These are phyloP conservation scores for Podilymbus podiceps DNA, from an alignment of 2,113 vertebrate species.

Conservation along the genomic window DNA sequence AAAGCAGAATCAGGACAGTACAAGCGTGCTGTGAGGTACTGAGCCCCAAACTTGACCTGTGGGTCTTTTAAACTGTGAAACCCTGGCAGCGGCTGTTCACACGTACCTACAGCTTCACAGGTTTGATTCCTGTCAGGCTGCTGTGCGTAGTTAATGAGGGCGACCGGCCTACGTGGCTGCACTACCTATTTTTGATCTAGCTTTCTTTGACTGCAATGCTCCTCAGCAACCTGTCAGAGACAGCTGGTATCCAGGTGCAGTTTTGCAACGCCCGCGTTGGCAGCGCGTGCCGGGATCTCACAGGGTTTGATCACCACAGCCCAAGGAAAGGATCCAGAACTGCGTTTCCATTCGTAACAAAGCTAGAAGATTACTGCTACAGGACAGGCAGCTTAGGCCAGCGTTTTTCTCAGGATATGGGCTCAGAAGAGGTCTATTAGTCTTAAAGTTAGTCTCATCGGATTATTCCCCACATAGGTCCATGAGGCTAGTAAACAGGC, in stretches of 20 bases:
- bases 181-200: neutral
- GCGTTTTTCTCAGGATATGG: neutral
- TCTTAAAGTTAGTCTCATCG: neutral
- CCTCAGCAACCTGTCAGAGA: neutral
- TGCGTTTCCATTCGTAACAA: neutral
- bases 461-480: neutral
- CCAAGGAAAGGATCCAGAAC: neutral
- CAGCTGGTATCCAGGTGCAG: neutral
- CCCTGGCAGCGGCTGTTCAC: neutral
- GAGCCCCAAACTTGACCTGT: neutral
- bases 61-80: neutral
- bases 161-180: neutral
- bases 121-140: neutral
- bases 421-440: neutral
- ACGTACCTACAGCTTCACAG: neutral
- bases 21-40: neutral
- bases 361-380: neutral
- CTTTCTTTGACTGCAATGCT: neutral
- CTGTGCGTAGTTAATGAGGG: fast-evolving
- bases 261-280: fast-evolving
- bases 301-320: neutral
- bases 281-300: neutral
- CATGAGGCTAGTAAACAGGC: neutral
- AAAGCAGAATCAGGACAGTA: neutral
- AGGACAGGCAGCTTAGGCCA: neutral